Evolutionary conservation across 2,888 invertebrate species (phyloP), one percentile per base, ranked within the genome.

Genomic region (Drosophila kanekoi): DNA sequence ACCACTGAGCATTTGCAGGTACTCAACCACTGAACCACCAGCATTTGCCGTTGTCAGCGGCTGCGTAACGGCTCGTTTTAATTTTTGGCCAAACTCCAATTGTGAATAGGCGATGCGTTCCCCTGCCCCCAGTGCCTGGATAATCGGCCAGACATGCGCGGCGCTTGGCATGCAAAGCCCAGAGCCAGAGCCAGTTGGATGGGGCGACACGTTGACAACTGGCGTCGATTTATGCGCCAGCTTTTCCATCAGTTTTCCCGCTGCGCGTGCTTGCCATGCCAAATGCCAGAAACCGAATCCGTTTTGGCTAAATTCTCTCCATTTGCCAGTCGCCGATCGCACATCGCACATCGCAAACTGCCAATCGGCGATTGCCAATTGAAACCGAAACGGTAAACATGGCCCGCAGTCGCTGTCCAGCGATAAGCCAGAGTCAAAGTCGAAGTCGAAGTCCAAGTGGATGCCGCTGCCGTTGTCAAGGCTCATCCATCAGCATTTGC

Each of bases 171-270:
- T 57, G 53, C 62, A 68, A 14, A 48, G 40, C 28, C 18, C 40
- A 40, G 23, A 43, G 28, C n/a, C 53, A 45, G 4, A 32, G 49
- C 41, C 63, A 38, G 44, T 56, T 49, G 23, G 40, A 13, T 64
- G 37, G 32, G 65, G 68, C 60, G 78, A 77, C 75, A 67, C 40
- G 68, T 81, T 81, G 81, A 80, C 83, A 81, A 59, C 72, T 70
- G 77, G 76, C 85, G 79, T 78, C 81, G 74, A 77, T 79, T 85
- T 85, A 79, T 79, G 69, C 61, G 64, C 69, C 53, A 64, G 63
- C 53, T 65, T 78, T 78, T 74, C 67, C 77, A 58, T 44, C 57
- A 40, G 60, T 60, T 58, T 77, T 68, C 38, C 60, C 38, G 43
- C 35, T 56, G 69, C 72, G 69, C 85, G 81, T 81, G 81, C 63